phyloP scores from a whole-genome alignment of 1,140 invertebrate species.

The Linepithema humile region DNA sequence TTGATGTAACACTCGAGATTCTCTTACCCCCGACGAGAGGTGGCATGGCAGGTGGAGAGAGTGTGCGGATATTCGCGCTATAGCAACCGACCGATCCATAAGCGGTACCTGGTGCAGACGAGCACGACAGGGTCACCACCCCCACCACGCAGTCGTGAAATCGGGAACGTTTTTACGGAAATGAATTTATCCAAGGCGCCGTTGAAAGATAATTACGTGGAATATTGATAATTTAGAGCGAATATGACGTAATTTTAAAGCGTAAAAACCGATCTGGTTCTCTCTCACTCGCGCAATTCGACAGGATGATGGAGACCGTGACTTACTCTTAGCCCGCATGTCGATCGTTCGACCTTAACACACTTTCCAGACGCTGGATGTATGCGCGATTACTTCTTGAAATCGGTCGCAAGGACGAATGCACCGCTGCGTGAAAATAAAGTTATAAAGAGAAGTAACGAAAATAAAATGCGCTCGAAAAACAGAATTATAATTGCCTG shows the following conservation, averaged over 20 bases:
- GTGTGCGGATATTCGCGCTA: slow-evolving; percentile 64
- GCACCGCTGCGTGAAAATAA: not conserved
- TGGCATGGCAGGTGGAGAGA: not conserved
- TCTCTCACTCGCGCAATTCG: not conserved
- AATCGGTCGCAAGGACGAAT: not conserved
- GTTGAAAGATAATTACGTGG: not conserved
- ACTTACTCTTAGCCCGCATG: slow-evolving; percentile 36
- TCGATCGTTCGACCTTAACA: slow-evolving; percentile 65
- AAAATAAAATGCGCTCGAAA: not conserved
- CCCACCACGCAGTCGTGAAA: not conserved
- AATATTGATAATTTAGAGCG: slow-evolving; percentile 2
- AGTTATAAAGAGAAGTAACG: too few species aligned
- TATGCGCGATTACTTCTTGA: slow-evolving; percentile 8
- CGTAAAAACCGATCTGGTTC: not conserved
- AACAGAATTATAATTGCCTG: not conserved
- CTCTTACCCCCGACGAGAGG: slow-evolving; percentile 35
- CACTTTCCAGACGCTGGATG: slow-evolving; percentile 15
- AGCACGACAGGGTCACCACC: slow-evolving; percentile 79
- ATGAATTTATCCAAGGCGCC: slow-evolving; percentile 5
- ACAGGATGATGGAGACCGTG: slow-evolving; percentile 2
- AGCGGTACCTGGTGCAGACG: slow-evolving; percentile 77
- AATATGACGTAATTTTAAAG: not conserved
- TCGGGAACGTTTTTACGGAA: slow-evolving; percentile 18
- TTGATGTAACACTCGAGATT: slow-evolving; percentile 49
- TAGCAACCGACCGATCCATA: slow-evolving; percentile 82